A percentile compares a stretch with the other conserved stretches of the same genome.
phyloP scores from a whole-genome alignment of 2,888 invertebrate genomes.

The Heliconius sara region DNA sequence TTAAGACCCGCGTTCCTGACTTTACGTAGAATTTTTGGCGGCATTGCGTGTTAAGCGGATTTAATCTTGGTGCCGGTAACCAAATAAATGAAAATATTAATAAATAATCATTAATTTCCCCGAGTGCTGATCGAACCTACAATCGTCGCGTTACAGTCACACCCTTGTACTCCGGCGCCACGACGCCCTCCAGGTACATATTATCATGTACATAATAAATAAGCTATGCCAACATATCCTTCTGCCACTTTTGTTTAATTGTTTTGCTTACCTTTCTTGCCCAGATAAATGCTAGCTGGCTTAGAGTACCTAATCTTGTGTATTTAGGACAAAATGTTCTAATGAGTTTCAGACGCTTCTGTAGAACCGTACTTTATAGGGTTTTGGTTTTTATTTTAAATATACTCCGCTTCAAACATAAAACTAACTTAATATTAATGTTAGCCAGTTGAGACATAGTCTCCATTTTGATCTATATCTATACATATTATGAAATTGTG shows the following conservation, averaged over 20 bases:
- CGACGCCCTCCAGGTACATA: background rate
- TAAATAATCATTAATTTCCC: too few species aligned
- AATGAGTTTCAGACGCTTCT: constrained; percentile 36
- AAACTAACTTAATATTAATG: background rate
- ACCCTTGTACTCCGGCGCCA: too few species aligned
- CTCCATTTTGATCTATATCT: background rate
- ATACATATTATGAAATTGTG: too few species aligned
- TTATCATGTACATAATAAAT: constrained; percentile 24
- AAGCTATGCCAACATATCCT: constrained; percentile 14
- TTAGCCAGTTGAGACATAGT: background rate
- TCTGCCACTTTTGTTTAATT: constrained; percentile 21
- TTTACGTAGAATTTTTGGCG: too few species aligned
- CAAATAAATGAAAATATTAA: too few species aligned
- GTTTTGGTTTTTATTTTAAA: constrained; percentile 15
- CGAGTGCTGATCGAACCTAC: too few species aligned
- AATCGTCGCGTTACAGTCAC: too few species aligned
- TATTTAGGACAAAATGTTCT: constrained; percentile 42
- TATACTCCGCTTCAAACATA: constrained; percentile 3
- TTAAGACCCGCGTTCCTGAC: too few species aligned
- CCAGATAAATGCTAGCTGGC: constrained; percentile 29
- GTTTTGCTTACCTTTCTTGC: constrained; percentile 34
- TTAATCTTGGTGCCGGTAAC: too few species aligned
- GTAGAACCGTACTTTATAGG: constrained; percentile 20
- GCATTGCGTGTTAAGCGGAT: too few species aligned
- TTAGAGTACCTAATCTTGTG: constrained; percentile 40